Evolutionary conservation across 2,888 invertebrate species (phyloP).

Genomic region (Dasysyrphus tricinctus): DNA sequence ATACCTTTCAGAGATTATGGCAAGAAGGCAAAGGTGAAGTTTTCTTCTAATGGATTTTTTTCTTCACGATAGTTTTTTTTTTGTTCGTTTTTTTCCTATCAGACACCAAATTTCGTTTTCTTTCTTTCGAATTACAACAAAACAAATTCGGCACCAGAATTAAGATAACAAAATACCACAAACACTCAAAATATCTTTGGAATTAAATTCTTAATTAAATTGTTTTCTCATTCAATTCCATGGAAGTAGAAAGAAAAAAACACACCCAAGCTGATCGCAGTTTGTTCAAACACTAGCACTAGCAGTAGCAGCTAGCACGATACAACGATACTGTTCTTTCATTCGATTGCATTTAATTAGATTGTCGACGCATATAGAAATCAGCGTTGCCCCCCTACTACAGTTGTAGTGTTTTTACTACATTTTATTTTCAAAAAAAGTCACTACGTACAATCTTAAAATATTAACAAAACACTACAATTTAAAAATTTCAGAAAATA

Average conservation of each 20-base stretch:
- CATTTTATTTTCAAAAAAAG: no score
- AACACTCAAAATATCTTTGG: constrained; percentile 11
- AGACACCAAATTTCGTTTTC: background rate
- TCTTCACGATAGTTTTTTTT: background rate
- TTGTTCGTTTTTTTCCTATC: background rate
- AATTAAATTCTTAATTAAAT: constrained; percentile 39
- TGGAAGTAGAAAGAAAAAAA: constrained; percentile 41
- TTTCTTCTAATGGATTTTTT: background rate
- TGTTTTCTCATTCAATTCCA: constrained; percentile 44
- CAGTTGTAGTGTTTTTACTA: no score
- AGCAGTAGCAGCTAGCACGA: no score
- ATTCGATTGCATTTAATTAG: constrained; percentile 17
- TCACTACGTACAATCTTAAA: no score
- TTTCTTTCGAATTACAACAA: constrained; percentile 44
- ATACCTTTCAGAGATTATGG: constrained; percentile 40
- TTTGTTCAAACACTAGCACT: constrained; percentile 62
- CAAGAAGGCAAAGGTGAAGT: constrained; percentile 63
- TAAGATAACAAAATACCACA: constrained; percentile 57
- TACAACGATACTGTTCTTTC: constrained; percentile 20
- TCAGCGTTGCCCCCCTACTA: no score
- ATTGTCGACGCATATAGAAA: constrained; percentile 15
- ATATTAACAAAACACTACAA: no score
- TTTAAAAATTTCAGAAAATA: no score
- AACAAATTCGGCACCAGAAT: constrained; percentile 41
- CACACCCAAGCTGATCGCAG: constrained; percentile 74